Conservation (phyloP, 2,113 vertebrate species). For the Cynocephalus volans region DNA sequence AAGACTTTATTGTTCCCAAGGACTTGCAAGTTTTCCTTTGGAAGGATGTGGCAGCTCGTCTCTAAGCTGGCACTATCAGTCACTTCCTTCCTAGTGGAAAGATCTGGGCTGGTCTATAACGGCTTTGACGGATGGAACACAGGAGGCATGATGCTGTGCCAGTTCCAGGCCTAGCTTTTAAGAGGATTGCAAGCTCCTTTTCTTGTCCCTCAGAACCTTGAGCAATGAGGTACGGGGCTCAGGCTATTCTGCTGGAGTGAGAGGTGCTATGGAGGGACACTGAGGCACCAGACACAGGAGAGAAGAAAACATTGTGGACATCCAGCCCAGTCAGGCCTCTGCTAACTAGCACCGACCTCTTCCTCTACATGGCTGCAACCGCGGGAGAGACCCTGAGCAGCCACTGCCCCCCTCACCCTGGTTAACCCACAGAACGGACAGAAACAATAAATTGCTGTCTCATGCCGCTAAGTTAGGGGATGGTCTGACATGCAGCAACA, state of each 20-base stretch:
- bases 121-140: not conserved
- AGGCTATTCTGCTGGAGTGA: not conserved
- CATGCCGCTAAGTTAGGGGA: not conserved
- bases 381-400: not conserved
- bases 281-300: not conserved
- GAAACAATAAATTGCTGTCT: not conserved
- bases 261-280: not conserved
- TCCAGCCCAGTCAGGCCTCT: not conserved
- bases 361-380: accelerated
- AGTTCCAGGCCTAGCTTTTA: not conserved
- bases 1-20: not conserved
- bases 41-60: not conserved
- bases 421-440: not conserved
- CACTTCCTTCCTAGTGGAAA: not conserved
- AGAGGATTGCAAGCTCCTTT: not conserved
- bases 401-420: not conserved
- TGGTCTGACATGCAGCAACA: not conserved
- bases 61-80: accelerated
- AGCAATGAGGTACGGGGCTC: not conserved
- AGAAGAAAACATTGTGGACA: accelerated
- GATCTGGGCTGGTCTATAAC: not conserved
- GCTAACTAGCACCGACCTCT: not conserved
- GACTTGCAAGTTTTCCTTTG: accelerated
- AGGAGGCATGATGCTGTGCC: not conserved
- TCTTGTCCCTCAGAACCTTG: not conserved